Base-by-base conservation (phyloP, 1,140 invertebrate genomes). In the Ganaspis sp. region DNA sequence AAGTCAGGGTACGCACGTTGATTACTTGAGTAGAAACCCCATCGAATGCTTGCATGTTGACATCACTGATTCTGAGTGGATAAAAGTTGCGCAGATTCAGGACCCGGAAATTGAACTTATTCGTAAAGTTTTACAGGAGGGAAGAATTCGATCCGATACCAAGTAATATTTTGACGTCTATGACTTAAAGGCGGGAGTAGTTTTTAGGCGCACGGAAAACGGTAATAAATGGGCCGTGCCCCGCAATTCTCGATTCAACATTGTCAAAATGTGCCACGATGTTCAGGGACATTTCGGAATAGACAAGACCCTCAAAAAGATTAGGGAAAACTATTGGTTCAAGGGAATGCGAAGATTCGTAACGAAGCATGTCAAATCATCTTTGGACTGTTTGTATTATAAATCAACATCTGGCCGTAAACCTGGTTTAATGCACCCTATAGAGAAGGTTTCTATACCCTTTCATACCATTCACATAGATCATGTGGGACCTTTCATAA, bases 401-500 rank as follows among this genome's bases (percentile, higher is more conserved):
- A 83, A 84, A 70, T 17, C 23, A 1, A 26, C 15, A 0, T 9
- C 72, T 3, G 78, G 83, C 0, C 81, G 77, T 4, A 76, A 75
- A 23, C 76, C 75, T 54, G 75, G 82, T 1, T 37, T 71, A 4
- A 15, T 84, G 3, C 78, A 86, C 15, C 70, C 72, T 0, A 80
- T 87, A 0, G 73, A 84, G 0, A 87, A 87, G 75, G 69, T 82
- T 8, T 70, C 73, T 1, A 73, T 74, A 12, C 83, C 83, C 0
- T 86, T 86, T 34, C 78, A 86, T 17, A 88, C 86, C 0, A 17
- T 86, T 0, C 82, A 86, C 12, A 17, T 86, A 0, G 75, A 91
- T 87, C 77, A 92, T 86, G 72, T 92, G 77, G 82, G 86, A 1
- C 85, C 83, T 0, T 84, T 88, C 21, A 69, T 84, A 2, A 74